Evolutionary conservation across 2,113 vertebrate species (phyloP), one percentile per base, ranked within the genome.

Genomic region (Thermophis baileyi): DNA sequence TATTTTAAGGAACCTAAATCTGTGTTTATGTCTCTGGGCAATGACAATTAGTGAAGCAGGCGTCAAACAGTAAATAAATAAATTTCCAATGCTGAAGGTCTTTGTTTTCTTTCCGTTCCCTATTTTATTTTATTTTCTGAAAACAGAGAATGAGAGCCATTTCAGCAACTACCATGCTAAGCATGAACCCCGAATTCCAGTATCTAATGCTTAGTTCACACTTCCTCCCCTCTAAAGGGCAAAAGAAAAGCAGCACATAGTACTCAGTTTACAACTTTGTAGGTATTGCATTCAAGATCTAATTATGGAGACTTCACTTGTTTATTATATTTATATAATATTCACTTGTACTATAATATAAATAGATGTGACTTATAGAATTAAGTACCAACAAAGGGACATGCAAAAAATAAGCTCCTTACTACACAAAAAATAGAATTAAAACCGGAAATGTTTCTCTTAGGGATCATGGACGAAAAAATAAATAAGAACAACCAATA

Each of bases 251-350:
- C 94, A 96, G 95, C 96, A 95, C 92, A 63, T 7, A 30, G 60
- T n/a, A 95, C 93, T 93, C 91, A 92, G 94, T 94, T 91, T 20
- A 90, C 89, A 91, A 95, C 95, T 96, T 97, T 96, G 95, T 95
- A 87, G 10, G 12, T 35, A 18, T 20, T 81, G 69, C 69, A 81
- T 81, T 40, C 69, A 81, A 81, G n/a, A 18, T 81, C 5, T 40
- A 81, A 20, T 40, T 81, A 81, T 40, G n/a, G n/a, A 40, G 6
- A 81, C 6, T 40, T 40, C n/a, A n/a, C n/a, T n/a, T 18, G 24
- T 60, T 27, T 63, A 40, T 40, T 81, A 81, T 81, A 20, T 20
- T 40, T 81, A 40, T 81, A 81, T 81, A 7, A 81, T 81, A 81
- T 40, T 81, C n/a, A 81, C 16, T 20, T 40, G 6, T 40, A 81